Percentiles rank a stretch among this genome's conserved stretches.
Evolutionary conservation across 1,140 invertebrate genomes (phyloP).

Genomic region (Lethrus apterus): DNA sequence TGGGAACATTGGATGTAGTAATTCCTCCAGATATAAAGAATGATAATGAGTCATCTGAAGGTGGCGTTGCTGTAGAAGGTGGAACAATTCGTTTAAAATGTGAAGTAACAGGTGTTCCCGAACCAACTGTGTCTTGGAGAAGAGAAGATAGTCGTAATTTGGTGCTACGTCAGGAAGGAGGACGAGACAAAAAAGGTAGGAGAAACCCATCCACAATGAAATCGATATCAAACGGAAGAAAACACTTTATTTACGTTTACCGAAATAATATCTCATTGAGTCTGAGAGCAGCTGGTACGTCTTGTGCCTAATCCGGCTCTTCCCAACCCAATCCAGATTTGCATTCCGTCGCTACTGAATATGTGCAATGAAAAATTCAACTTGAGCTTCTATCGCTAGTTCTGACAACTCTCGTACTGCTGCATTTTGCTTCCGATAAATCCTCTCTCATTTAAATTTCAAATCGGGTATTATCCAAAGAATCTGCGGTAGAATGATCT

Average conservation of each 20-base stretch:
- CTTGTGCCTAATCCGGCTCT: conserved; percentile 24
- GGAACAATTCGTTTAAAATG: conserved; percentile 69
- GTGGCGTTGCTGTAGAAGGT: conserved; percentile 62
- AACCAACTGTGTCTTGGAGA: conserved; percentile 69
- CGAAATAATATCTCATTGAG: conserved; percentile 32
- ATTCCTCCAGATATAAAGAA: conserved; percentile 77
- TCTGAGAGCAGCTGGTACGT: conserved; percentile 26
- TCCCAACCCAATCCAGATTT: conserved; percentile 20
- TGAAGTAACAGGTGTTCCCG: conserved; percentile 70
- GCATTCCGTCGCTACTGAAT: conserved; percentile 25
- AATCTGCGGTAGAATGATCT: conserved; percentile 22
- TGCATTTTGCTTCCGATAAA: conserved; percentile 35
- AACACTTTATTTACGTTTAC: conserved; percentile 28
- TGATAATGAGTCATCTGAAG: conserved; percentile 51
- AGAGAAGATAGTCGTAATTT: conserved; percentile 70
- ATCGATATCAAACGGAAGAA: conserved; percentile 8
- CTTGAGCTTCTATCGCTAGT: conserved; percentile 31
- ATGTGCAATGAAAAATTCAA: conserved; percentile 37
- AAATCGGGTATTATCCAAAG: conserved; percentile 35
- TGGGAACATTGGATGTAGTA: conserved; percentile 72
- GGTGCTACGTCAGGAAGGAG: conserved; percentile 57
- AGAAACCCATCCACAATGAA: background rate
- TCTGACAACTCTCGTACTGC: conserved; percentile 30
- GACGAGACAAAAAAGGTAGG: conserved; percentile 59
- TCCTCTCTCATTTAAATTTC: conserved; percentile 37